Conservation (phyloP, 2,113 vertebrate species). For the Mormoops blainvillei region DNA sequence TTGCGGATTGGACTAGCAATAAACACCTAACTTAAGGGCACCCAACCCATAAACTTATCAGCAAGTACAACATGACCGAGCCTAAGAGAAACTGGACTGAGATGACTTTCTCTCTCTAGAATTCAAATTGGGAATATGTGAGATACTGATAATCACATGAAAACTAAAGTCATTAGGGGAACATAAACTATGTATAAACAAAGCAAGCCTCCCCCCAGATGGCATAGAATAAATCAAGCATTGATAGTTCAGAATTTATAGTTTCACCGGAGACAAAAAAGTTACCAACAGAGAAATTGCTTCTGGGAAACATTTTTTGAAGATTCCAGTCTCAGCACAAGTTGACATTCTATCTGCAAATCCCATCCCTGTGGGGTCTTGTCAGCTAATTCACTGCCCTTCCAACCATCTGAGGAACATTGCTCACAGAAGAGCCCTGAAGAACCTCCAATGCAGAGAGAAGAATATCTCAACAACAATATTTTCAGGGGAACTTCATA, state of each 20-base stretch:
- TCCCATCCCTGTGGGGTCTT: neutral
- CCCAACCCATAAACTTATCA: neutral
- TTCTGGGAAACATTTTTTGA: neutral
- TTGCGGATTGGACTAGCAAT: neutral
- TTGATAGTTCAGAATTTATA: neutral
- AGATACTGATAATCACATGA: neutral
- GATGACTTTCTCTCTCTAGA: neutral
- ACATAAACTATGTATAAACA: neutral
- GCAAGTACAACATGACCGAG: neutral
- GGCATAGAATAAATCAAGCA: neutral
- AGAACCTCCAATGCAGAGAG: constrained; percentile 58
- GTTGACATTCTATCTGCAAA: neutral
- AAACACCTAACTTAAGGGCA: neutral
- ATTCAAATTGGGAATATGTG: neutral
- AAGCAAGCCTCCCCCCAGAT: neutral
- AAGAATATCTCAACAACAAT: constrained; percentile 68
- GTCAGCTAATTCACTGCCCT: neutral
- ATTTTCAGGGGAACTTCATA: constrained; percentile 56
- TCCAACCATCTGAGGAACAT: neutral
- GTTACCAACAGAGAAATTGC: neutral
- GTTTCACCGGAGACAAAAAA: neutral
- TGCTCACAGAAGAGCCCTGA: constrained; percentile 55
- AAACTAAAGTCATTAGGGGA: neutral
- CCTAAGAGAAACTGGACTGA: neutral
- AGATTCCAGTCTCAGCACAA: neutral